Conservation (phyloP, 1,140 invertebrate species). For the Brachionus rubens region DNA sequence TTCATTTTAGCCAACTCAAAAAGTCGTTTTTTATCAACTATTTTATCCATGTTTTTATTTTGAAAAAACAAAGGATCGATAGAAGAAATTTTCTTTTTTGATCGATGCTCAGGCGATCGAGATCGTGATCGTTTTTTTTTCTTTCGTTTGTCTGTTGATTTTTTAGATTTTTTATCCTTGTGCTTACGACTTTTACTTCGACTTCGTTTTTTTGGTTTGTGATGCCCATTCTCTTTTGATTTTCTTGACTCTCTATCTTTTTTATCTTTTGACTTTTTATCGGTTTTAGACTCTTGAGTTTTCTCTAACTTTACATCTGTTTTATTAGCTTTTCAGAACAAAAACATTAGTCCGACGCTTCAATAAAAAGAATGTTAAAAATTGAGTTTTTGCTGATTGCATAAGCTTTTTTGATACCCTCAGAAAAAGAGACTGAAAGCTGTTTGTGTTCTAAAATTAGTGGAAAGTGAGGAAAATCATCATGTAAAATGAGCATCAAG, state of each 20-base stretch:
- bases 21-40: constrained; percentile 9
- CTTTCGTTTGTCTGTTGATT: neutral
- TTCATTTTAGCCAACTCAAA: neutral
- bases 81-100: neutral
- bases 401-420: too few species aligned
- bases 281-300: too few species aligned
- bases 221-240: neutral
- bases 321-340: too few species aligned
- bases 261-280: neutral
- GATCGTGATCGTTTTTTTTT: neutral
- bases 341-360: too few species aligned
- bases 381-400: too few species aligned
- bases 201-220: neutral
- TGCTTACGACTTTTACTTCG: neutral
- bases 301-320: too few species aligned
- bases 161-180: constrained; percentile 1
- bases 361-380: too few species aligned
- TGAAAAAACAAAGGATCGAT: neutral
- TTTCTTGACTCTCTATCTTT: neutral
- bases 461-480: too few species aligned
- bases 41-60: constrained; percentile 28
- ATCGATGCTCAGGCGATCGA: neutral
- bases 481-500: too few species aligned
- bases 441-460: too few species aligned
- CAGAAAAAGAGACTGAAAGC: too few species aligned